Evolutionary conservation across 1,140 invertebrate genomes (phyloP), one percentile per base, ranked within the genome.

Genomic region (Drosophila bipectinata): DNA sequence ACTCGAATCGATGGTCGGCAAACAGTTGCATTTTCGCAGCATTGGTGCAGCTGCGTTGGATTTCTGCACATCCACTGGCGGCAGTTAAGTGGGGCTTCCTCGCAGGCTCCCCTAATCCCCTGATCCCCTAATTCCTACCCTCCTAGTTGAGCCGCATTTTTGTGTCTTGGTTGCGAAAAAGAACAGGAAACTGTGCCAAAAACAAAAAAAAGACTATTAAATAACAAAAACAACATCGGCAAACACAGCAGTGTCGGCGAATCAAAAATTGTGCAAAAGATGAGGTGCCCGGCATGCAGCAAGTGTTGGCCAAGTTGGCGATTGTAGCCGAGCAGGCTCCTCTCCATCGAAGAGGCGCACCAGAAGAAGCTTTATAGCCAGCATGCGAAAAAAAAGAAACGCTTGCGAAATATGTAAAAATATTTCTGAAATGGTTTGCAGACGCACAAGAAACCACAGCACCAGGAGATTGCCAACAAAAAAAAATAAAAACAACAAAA

Each of bases 401-500:
- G 69, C 59, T 75, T 78, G 66, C 77, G 61, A 87, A 81, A 74
- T 87, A 78, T 85, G 75, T 85, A 72, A 81, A 72, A 81, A 85
- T 81, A 85, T 88, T 88, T 88, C 64, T 87, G 75, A 87, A 88
- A 87, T 74, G 74, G 56, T 82, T 71, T 72, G 62, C 78, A 87
- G 68, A 87, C 74, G 69, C 69, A 79, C 45, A 59, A 59, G 54
- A 62, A 55, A 59, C 63, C 60, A 21, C 69, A 75, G 47, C 58
- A 30, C 37, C 39, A 61, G 41, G 47, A 72, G 37, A 52, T 60
- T 30, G 58, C 26, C 26, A 14, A 44, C 7, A 3, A 12, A 45
- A 45, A 24, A 41, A 5, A 28, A 44, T 30, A 15, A 15, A 15
- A 15, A 15, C 15, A 24, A 14, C 3, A 14, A 5, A 5, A 8